Conservation (phyloP, 35 echinoderm and acorn worm genomes). For the Apostichopus parvimensis region DNA sequence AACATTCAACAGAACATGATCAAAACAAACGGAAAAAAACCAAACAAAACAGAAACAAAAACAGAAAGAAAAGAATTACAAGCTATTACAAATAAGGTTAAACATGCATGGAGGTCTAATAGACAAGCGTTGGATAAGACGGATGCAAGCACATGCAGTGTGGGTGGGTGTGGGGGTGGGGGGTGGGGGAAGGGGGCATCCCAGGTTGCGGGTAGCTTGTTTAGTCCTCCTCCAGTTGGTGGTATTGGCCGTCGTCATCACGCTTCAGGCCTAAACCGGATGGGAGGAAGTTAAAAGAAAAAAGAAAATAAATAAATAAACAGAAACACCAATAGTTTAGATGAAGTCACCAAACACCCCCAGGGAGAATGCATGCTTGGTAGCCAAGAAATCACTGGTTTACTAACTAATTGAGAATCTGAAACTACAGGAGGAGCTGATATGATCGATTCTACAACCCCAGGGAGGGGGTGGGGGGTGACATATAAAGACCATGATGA, state of each 20-base stretch:
- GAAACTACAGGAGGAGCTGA: no score
- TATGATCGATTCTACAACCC: no score
- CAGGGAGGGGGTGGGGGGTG: no score
- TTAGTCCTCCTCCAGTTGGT: constrained; percentile 39
- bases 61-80: not conserved
- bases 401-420: no score
- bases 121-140: not conserved
- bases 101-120: not conserved
- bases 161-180: no score
- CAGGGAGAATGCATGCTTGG: not conserved
- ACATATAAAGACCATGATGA: no score
- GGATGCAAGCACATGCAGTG: not conserved
- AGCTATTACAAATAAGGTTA: not conserved
- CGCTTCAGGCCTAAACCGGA: constrained; percentile 9
- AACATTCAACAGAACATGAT: no score
- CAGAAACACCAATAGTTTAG: constrained; percentile 31
- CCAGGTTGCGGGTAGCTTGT: not conserved
- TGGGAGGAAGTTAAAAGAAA: constrained; percentile 8
- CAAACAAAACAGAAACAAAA: not conserved
- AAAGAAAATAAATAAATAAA: not conserved
- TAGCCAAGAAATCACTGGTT: no score
- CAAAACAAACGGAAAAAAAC: no score
- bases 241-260: constrained; percentile 45
- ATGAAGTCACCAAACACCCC: constrained; percentile 10
- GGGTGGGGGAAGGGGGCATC: not conserved